Evolutionary conservation across 2,113 vertebrate genomes (phyloP).

Genomic region (Datnioides undecimradiatus): DNA sequence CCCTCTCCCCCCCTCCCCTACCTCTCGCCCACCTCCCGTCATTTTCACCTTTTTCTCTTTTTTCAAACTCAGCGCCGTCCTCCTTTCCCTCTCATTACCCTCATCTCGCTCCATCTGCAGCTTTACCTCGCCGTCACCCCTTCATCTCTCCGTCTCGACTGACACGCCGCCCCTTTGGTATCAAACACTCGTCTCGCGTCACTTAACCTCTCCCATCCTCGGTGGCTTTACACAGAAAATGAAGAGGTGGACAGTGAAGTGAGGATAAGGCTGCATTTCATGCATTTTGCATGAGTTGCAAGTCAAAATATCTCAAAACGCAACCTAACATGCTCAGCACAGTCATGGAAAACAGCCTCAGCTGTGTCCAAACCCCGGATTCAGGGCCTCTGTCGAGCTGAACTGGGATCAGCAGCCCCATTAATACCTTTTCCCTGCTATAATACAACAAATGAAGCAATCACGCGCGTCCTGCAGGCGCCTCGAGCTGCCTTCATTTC

Average conservation of each 20-base stretch:
- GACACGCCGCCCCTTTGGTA: not conserved
- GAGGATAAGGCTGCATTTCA: not conserved
- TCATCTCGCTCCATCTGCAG: slow-evolving; percentile 16
- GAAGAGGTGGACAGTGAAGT: not conserved
- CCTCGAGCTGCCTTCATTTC: not conserved
- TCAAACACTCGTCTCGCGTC: slow-evolving; percentile 46
- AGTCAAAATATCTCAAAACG: not conserved
- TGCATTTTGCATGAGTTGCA: not conserved
- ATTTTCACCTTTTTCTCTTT: slow-evolving; percentile 29
- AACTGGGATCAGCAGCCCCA: not conserved
- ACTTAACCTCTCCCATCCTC: slow-evolving; percentile 41
- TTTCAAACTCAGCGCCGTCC: slow-evolving; percentile 16
- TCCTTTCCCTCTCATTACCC: slow-evolving; percentile 28
- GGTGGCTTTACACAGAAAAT: not conserved
- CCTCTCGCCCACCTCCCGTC: slow-evolving; percentile 31
- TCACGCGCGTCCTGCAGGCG: not conserved
- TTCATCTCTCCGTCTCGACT: slow-evolving; percentile 7
- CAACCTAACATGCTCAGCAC: no score
- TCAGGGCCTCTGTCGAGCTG: not conserved
- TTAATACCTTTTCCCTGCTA: not conserved
- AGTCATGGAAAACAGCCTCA: not conserved
- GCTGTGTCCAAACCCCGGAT: not conserved
- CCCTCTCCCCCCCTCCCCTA: slow-evolving; percentile 46
- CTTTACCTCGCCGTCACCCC: slow-evolving; percentile 35
- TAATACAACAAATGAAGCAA: not conserved